These are phyloP conservation scores for Rhabdophis nuchalis DNA, from an alignment of 2,797 vertebrate species.

Conservation along the genomic window DNA sequence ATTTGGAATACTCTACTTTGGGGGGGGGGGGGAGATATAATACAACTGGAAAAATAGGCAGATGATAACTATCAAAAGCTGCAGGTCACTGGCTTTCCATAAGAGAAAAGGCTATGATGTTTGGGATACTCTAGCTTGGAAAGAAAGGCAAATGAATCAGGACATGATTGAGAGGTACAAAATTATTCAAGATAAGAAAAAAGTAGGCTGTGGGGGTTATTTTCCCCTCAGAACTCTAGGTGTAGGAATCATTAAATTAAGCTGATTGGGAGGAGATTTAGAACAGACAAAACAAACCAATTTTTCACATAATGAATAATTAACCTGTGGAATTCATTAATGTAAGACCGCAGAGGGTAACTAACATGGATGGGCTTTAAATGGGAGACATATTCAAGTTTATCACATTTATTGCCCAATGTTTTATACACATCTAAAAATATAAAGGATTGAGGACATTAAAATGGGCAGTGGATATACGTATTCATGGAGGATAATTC, in stretches of 20 bases:
- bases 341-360: not conserved
- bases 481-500: not conserved
- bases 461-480: not conserved
- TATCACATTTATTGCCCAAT: not conserved
- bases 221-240: not conserved
- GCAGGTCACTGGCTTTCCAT: not conserved
- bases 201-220: not conserved
- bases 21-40: too few relatives aligned
- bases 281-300: not conserved
- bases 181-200: not conserved
- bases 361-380: not conserved
- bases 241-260: not conserved
- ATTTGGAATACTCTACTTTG: not conserved
- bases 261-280: not conserved
- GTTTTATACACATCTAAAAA: not conserved
- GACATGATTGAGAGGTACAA: not conserved
- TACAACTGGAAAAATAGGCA: not conserved
- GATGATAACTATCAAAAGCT: not conserved
- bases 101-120: not conserved
- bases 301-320: not conserved
- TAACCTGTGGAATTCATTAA: not conserved
- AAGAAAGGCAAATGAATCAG: not conserved
- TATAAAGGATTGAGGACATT: not conserved
- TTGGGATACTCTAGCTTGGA: not conserved
- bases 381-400: not conserved